A percentile compares a stretch with the other conserved stretches of the same genome.
Conservation (phyloP, 1,140 invertebrate species). For the Cepaea nemoralis region DNA sequence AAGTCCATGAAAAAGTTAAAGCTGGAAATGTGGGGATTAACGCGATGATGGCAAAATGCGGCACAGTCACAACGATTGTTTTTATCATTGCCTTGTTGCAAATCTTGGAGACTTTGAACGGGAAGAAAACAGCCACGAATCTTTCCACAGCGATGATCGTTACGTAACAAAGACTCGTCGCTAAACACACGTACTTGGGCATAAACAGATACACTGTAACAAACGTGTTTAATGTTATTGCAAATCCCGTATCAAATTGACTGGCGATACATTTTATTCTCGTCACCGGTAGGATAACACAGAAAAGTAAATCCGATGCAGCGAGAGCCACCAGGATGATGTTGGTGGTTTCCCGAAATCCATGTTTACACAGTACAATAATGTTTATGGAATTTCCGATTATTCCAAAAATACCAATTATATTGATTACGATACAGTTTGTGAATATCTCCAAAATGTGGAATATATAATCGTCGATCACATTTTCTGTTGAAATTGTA, state of each 20-base stretch:
- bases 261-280: neutral
- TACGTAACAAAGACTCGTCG: neutral
- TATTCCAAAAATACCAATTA: conserved; percentile 12
- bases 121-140: conserved; percentile 22
- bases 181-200: neutral
- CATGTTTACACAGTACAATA: neutral
- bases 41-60: neutral
- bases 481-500: no score
- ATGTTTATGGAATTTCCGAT: conserved; percentile 23
- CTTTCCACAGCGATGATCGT: neutral
- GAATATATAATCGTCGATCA: neutral
- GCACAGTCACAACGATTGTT: neutral
- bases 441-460: neutral
- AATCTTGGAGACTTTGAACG: neutral
- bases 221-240: neutral
- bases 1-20: neutral
- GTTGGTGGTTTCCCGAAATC: conserved; percentile 2
- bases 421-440: conserved; percentile 12
- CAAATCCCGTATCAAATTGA: neutral
- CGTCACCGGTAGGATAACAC: neutral
- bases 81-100: neutral
- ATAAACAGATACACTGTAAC: conserved; percentile 21
- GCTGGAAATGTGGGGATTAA: neutral
- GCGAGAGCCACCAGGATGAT: conserved; percentile 4
- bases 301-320: neutral